Evolutionary conservation across 1,140 invertebrate genomes (phyloP).

Genomic region (Trissolcus basalis): DNA sequence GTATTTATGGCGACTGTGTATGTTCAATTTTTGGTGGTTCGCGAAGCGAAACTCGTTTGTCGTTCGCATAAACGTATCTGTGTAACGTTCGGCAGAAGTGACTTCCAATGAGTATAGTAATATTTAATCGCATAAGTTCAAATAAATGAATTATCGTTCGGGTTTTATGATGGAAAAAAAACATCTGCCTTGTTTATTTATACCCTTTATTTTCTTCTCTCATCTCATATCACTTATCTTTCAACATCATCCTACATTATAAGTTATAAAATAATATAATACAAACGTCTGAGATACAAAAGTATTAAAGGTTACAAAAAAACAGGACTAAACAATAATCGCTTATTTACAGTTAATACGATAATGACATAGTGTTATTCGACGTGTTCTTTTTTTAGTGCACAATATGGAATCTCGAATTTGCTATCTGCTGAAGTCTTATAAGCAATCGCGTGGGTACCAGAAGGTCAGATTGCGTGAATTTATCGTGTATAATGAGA

Average conservation of each 20-base stretch:
- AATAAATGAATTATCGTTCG: conserved; percentile 54
- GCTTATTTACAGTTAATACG: conserved; percentile 37
- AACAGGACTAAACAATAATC: conserved; percentile 28
- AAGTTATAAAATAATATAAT: conserved; percentile 42
- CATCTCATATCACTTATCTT: neutral
- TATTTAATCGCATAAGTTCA: conserved; percentile 57
- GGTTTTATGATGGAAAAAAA: conserved; percentile 41
- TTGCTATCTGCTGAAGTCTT: conserved; percentile 6
- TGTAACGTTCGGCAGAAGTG: conserved; percentile 55
- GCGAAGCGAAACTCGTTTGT: conserved; percentile 4
- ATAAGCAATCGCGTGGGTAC: conserved; percentile 31
- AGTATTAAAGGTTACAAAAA: conserved; percentile 54
- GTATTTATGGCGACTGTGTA: conserved; percentile 32
- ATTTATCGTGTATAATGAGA: conserved; percentile 60
- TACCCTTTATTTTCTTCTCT: conserved; percentile 14
- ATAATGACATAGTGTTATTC: conserved; percentile 10
- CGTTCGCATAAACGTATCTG: conserved; percentile 33
- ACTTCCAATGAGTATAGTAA: conserved; percentile 51
- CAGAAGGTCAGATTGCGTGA: conserved; percentile 9
- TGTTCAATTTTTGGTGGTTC: conserved; percentile 1
- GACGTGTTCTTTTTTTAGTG: neutral
- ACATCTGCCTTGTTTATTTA: conserved; percentile 17
- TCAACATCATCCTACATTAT: conserved; percentile 23
- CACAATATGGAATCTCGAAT: conserved; percentile 13
- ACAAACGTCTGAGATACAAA: conserved; percentile 49